Percentiles rank a stretch among this genome's conserved stretches.
phyloP scores from a whole-genome alignment of 2,113 vertebrate genomes.

The Onychostoma macrolepis region DNA sequence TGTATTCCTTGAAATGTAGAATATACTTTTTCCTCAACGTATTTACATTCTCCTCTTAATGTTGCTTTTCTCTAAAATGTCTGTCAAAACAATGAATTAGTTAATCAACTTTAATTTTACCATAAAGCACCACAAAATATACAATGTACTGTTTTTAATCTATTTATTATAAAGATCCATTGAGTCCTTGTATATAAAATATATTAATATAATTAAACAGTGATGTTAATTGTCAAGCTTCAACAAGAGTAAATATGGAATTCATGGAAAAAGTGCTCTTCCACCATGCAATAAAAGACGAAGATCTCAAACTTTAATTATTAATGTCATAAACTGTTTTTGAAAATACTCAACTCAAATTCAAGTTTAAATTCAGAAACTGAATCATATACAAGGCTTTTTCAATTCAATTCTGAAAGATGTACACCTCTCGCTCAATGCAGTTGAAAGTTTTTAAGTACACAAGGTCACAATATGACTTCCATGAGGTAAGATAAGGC shows the following conservation, averaged over 20 bases:
- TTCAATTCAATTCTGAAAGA: not conserved
- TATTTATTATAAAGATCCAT: not conserved
- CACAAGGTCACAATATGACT: too few relatives aligned
- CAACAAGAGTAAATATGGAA: not conserved
- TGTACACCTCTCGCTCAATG: not conserved
- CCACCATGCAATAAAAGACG: not conserved
- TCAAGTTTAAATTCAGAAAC: not conserved
- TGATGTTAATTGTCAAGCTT: not conserved
- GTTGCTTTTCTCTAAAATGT: not conserved
- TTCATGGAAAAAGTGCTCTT: too few relatives aligned
- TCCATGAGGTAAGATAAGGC: not conserved
- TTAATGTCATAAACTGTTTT: too few relatives aligned
- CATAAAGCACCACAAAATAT: not conserved
- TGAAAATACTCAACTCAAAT: too few relatives aligned
- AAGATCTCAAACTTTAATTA: too few relatives aligned
- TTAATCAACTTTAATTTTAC: not conserved
- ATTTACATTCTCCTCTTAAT: not conserved
- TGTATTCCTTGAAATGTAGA: not conserved
- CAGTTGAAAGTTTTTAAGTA: not conserved
- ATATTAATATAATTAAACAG: not conserved
- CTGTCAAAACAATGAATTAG: not conserved
- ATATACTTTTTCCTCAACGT: not conserved
- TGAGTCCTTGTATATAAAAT: not conserved
- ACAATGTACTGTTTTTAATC: not conserved
- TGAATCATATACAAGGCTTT: not conserved